These are phyloP conservation scores for Arenicola marina DNA, from an alignment of 2,888 invertebrate species.

Conservation along the genomic window DNA sequence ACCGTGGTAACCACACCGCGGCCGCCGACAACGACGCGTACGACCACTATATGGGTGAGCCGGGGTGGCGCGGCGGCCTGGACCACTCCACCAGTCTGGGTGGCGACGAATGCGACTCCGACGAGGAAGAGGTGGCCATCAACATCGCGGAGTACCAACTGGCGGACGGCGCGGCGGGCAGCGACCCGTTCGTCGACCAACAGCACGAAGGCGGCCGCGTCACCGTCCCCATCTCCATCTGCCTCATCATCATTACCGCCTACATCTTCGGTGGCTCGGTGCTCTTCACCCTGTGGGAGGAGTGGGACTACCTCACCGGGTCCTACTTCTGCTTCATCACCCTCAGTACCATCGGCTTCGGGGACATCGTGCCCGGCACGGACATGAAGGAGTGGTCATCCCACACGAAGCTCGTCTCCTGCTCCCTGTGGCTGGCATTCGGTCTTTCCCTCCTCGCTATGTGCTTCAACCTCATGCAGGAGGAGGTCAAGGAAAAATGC, in stretches of 20 bases:
- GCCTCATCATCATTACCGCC: conserved; percentile 86
- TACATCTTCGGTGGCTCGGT: conserved; percentile 87
- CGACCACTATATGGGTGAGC: too few relatives aligned
- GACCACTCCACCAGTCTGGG: too few relatives aligned
- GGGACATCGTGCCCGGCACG: conserved; percentile 60
- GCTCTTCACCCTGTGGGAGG: conserved; percentile 90
- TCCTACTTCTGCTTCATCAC: conserved; percentile 63
- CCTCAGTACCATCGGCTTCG: conserved; percentile 62
- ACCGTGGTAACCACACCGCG: background rate
- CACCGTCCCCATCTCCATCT: conserved; percentile 82
- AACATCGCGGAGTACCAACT: too few relatives aligned
- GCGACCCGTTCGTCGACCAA: background rate
- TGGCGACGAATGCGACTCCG: too few relatives aligned
- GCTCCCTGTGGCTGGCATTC: conserved; percentile 58
- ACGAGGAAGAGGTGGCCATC: too few relatives aligned
- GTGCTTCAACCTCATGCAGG: conserved; percentile 63
- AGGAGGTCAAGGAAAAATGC: conserved; percentile 57
- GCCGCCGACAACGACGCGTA: background rate
- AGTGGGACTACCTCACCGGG: conserved; percentile 89
- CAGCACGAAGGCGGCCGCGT: conserved; percentile 26
- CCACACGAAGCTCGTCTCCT: conserved; percentile 50
- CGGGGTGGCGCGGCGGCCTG: too few relatives aligned
- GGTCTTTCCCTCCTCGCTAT: conserved; percentile 62
- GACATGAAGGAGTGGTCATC: conserved; percentile 49
- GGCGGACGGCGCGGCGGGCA: conserved; percentile 4